Conservation (phyloP, 1,140 invertebrate species). For the Phortica variegata region DNA sequence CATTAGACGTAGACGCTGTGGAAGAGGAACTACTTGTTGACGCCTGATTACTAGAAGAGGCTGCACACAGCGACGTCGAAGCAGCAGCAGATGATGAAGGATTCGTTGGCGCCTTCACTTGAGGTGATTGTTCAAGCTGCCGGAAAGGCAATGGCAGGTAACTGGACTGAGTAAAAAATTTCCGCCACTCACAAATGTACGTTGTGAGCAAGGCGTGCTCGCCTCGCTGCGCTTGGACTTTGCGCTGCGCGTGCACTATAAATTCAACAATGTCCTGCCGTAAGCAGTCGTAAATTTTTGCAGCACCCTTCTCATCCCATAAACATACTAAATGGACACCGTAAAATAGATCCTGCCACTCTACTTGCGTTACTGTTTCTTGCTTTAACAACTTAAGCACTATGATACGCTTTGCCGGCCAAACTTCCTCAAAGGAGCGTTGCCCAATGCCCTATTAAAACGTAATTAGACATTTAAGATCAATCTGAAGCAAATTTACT, state of each 20-base stretch:
- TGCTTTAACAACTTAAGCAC: conserved; percentile 87
- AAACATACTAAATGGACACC: conserved; percentile 91
- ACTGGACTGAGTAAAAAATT: conserved; percentile 96
- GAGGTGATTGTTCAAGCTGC: conserved; percentile 82
- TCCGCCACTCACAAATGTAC: conserved; percentile 95
- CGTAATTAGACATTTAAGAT: not conserved
- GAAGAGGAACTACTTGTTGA: conserved; percentile 28
- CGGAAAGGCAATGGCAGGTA: conserved; percentile 95
- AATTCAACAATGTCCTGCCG: conserved; percentile 93
- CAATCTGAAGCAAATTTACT: conserved; percentile 14
- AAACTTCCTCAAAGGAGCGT: conserved; percentile 87
- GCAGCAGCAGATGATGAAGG: conserved; percentile 26
- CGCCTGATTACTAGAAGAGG: conserved; percentile 26
- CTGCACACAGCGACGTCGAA: conserved; percentile 20
- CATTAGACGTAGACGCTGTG: conserved; percentile 36
- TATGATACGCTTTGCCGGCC: conserved; percentile 90
- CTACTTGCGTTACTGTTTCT: conserved; percentile 86
- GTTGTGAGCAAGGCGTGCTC: conserved; percentile 93
- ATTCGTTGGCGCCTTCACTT: conserved; percentile 35
- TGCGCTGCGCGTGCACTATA: conserved; percentile 88
- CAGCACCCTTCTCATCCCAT: conserved; percentile 94
- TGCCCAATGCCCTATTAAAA: not conserved
- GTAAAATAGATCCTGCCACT: conserved; percentile 98
- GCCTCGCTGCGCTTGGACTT: conserved; percentile 86
- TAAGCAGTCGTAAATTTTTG: conserved; percentile 83